Base-by-base conservation (phyloP, 2,888 invertebrate genomes). In the Agrotis clavis region DNA sequence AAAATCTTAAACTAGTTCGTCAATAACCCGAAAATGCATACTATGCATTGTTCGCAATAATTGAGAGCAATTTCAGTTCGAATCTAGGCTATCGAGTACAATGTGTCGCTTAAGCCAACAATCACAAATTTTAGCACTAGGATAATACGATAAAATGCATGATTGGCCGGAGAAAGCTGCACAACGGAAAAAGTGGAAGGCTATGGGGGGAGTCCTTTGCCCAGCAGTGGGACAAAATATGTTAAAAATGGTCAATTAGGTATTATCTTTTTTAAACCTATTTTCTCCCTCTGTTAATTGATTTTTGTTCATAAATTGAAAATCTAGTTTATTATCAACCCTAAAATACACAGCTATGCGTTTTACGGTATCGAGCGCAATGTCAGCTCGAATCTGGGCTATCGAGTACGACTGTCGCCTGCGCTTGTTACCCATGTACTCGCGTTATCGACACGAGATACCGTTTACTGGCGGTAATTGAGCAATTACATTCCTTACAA, bases 401-500 rank as follows among this genome's bases (percentile, higher is more conserved):
- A 94, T 82, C 87, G 82, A 85, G 87, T 77, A 80, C 85, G 74
- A 86, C 74, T 77, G 77, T 79, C 74, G 75, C 77, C n/a, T 14
- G 78, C 61, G 64, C 82, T 69, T 70, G 75, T 71, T 72, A 83
- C 73, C 57, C 67, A 78, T 73, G 65, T 56, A 63, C 74, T 68
- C 70, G 59, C 48, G 78, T 83, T 89, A 86, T 89, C 84, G 83
- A 78, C 82, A 77, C 87, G 82, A 89, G 86, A 90, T 88, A 90
- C 85, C 82, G 84, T 88, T 90, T 86, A 83, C 83, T 87, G 90
- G 84, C 86, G 88, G 90, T 94, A 93, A 94, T 94, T 94, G 93
- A 94, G 93, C 93, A 93, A 94, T 94, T 93, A 92, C 90, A 92
- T 92, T 90, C 88, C 89, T 90, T 89, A 89, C 91, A 90, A 91